These are phyloP conservation scores for Bombus pascuorum DNA, from an alignment of 1,140 invertebrate genomes.

Conservation along the genomic window DNA sequence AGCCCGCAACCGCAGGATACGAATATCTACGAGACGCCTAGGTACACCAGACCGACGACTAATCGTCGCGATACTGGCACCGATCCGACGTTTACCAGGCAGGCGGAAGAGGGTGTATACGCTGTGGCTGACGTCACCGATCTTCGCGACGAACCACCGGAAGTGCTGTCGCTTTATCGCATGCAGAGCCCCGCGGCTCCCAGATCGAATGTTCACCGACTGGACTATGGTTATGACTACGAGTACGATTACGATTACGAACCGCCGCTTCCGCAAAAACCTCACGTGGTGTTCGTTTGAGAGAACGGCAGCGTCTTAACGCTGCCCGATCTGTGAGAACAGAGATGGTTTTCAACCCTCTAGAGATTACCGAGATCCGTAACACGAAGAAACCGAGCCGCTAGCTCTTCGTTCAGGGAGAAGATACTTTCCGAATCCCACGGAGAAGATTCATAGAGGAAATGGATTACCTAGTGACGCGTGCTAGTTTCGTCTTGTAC, in stretches of 20 bases:
- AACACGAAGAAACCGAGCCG: too few species aligned
- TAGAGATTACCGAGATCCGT: too few species aligned
- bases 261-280: conserved; percentile 73
- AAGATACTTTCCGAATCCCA: not conserved
- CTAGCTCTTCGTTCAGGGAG: not conserved
- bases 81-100: conserved; percentile 32
- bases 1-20: conserved; percentile 70
- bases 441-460: not conserved
- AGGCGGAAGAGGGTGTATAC: conserved; percentile 73
- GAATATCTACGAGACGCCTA: conserved; percentile 76
- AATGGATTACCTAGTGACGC: not conserved
- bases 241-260: conserved; percentile 78
- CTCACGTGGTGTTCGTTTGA: conserved; percentile 80
- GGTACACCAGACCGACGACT: conserved; percentile 62
- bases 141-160: conserved; percentile 73
- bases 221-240: conserved; percentile 73
- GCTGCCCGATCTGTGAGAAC: too few species aligned
- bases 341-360: too few species aligned
- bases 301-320: not conserved
- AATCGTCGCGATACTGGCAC: conserved; percentile 19
- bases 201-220: conserved; percentile 55
- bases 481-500: conserved; percentile 7
- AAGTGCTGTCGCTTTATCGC: conserved; percentile 76
- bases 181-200: conserved; percentile 64
- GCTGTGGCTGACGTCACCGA: conserved; percentile 77